Evolutionary conservation across 2,797 vertebrate species (phyloP).

Genomic region (Myioborus melanocephalus): DNA sequence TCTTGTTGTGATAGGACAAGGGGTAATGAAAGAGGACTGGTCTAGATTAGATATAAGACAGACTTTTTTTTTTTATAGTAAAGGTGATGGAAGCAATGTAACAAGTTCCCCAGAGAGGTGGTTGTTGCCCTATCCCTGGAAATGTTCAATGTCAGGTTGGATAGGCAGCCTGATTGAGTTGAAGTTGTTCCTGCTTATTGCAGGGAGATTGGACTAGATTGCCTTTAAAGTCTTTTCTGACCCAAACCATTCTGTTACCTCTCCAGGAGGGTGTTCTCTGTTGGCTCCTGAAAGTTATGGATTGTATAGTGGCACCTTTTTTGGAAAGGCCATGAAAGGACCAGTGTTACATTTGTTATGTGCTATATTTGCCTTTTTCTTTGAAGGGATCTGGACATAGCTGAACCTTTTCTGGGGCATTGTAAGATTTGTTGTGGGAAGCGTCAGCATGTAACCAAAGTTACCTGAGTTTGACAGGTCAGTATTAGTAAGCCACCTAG

Average conservation of each 20-base stretch:
- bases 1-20: neutral
- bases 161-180: neutral
- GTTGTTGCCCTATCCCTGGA: neutral
- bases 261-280: neutral
- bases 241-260: neutral
- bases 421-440: neutral
- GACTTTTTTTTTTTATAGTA: neutral
- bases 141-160: neutral
- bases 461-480: neutral
- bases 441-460: neutral
- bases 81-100: neutral
- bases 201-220: neutral
- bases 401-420: neutral
- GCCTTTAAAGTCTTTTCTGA: neutral
- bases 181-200: neutral
- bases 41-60: neutral
- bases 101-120: neutral
- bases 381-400: neutral
- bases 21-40: neutral
- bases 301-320: neutral
- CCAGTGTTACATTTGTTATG: fast-evolving
- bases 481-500: neutral
- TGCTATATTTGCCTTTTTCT: neutral
- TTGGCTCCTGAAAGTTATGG: neutral
- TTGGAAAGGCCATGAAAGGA: neutral